Evolutionary conservation across 2,797 vertebrate genomes (phyloP), one percentile per base, ranked within the genome.

Genomic region (Oryzias dopingdopingensis): DNA sequence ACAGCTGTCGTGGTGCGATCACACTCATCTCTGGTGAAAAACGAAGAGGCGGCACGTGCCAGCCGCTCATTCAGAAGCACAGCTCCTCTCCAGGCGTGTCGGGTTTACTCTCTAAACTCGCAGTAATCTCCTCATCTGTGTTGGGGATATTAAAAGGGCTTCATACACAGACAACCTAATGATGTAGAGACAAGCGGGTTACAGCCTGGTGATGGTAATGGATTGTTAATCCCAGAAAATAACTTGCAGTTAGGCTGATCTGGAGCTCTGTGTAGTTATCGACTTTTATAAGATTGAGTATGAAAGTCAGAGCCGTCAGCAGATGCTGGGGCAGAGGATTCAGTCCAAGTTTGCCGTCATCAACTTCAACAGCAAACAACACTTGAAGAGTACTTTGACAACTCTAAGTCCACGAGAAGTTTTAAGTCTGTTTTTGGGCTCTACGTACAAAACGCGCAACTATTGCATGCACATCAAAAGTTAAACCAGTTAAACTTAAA

Each of bases 1-100:
- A 78, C 82, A 87, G 81, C 82, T 86, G 86, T 83, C 84, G 80
- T 67, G 67, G 76, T 70, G 76, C 83, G 83, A 87, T 88, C 80
- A 77, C 59, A 50, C 72, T 84, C 79, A 86, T 88, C 86, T 81
- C 72, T 59, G 55, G 63, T 75, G 79, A 81, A 76, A 62, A 46
- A 46, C 20, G 17, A 67, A 56, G 68, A 86, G 83, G 80, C 53
- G 57, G 69, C 74, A 55, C 12, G 51, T 69, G 69, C 78, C 70
- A 64, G 69, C 76, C 59, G 2, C 72, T 80, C 82, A 81, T 78
- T 81, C 77, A 53, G 64, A 86, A 52, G 16, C 78, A 51, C 37
- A 58, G 52, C 68, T 75, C 59, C 72, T 65, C 56, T 85, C 72
- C 58, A 74, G 42, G 70, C 57, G 72, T 51, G 42, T 3, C 56